Percentiles rank a stretch among this genome's conserved stretches.
Evolutionary conservation across 2,797 vertebrate species (phyloP).

Genomic region (Ambastaia sidthimunki): DNA sequence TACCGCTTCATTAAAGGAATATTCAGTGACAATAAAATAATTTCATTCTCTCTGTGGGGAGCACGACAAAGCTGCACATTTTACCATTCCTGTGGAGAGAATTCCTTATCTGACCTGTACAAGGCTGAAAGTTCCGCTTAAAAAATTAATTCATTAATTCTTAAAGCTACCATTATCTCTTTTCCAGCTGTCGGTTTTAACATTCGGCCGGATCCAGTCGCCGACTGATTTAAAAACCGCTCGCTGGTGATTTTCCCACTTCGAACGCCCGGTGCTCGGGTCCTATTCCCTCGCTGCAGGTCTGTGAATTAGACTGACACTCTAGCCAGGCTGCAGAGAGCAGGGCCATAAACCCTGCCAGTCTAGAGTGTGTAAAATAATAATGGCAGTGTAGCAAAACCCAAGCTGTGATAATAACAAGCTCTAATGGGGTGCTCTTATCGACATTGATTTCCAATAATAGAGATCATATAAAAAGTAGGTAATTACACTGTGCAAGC

Average conservation of each 20-base stretch:
- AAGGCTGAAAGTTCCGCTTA: constrained; percentile 5
- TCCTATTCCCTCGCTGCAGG: constrained; percentile 36
- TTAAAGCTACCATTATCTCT: constrained; percentile 30
- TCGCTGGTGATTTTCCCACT: constrained; percentile 36
- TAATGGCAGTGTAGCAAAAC: constrained; percentile 67
- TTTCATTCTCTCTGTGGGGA: constrained; percentile 20
- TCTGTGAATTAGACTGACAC: constrained; percentile 45
- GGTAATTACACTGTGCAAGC: constrained; percentile 70
- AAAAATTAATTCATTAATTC: constrained; percentile 22
- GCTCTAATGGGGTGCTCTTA: constrained; percentile 68
- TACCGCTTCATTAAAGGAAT: constrained; percentile 28
- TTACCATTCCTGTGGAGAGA: constrained; percentile 21
- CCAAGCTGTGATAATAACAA: constrained; percentile 69
- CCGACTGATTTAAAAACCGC: constrained; percentile 13
- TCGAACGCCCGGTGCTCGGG: constrained; percentile 16
- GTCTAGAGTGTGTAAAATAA: constrained; percentile 64
- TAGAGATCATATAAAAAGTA: constrained; percentile 69
- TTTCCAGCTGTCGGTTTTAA: constrained; percentile 14
- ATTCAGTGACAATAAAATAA: constrained; percentile 33
- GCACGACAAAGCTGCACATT: constrained; percentile 4
- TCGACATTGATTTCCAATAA: constrained; percentile 70
- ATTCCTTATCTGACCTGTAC: constrained; percentile 37
- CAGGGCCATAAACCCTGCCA: constrained; percentile 56
- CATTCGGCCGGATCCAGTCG: constrained; percentile 7
- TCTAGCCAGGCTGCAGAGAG: constrained; percentile 44